Evolutionary conservation across 1,140 invertebrate genomes (phyloP).

Genomic region (Drosophila azteca): DNA sequence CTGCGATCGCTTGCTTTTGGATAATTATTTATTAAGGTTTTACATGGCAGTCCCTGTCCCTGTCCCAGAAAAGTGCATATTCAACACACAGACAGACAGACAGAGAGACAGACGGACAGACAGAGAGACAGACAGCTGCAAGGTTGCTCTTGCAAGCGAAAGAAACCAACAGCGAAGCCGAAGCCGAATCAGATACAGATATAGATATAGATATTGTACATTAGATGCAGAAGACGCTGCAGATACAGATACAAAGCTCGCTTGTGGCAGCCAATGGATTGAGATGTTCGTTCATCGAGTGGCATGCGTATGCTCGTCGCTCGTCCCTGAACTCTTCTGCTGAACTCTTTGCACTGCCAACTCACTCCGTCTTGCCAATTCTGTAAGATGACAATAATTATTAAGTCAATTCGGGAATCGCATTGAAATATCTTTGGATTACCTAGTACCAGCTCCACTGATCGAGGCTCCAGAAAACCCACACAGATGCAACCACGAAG

Average conservation of each 20-base stretch:
- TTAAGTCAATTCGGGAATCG: no score
- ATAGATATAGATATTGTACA: slow-evolving; percentile 12
- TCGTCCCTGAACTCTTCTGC: slow-evolving; percentile 27
- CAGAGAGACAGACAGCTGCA: background rate
- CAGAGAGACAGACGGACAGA: no score
- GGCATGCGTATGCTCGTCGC: background rate
- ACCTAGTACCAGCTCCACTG: no score
- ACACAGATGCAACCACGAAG: no score
- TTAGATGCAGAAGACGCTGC: slow-evolving; percentile 1
- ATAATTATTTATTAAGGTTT: slow-evolving; percentile 49
- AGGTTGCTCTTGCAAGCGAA: slow-evolving; percentile 24
- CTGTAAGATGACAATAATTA: no score
- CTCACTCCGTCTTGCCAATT: background rate
- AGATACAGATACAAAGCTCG: slow-evolving; percentile 1
- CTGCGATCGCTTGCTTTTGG: slow-evolving; percentile 29
- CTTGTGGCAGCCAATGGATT: slow-evolving; percentile 20
- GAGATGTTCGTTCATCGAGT: slow-evolving; percentile 3
- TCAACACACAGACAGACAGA: background rate
- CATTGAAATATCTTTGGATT: no score
- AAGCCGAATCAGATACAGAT: background rate
- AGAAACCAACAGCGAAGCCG: slow-evolving; percentile 11
- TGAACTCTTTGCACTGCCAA: slow-evolving; percentile 3
- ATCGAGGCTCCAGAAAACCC: no score
- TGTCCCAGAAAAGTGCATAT: slow-evolving; percentile 30
- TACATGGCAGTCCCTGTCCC: slow-evolving; percentile 22